These are phyloP conservation scores for Nylanderia fulva DNA, from an alignment of 1,140 invertebrate genomes.

Conservation along the genomic window DNA sequence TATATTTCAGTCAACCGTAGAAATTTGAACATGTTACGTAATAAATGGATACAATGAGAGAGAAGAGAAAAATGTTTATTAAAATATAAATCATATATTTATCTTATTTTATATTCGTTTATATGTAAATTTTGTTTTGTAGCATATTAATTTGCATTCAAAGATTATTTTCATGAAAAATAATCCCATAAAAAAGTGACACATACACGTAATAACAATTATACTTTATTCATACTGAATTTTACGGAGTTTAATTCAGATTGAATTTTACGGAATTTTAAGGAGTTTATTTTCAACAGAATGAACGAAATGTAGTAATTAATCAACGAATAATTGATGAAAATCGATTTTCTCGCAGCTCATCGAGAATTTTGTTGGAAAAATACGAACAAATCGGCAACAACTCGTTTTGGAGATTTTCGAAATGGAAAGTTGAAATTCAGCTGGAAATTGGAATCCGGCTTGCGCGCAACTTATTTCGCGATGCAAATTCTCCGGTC, in stretches of 20 bases:
- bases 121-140: neutral
- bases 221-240: neutral
- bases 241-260: too few relatives aligned
- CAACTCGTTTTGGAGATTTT: neutral
- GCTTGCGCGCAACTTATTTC: constrained; percentile 25
- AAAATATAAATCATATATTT: neutral
- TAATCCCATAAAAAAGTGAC: neutral
- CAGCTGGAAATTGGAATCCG: constrained; percentile 3
- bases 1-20: neutral
- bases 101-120: neutral
- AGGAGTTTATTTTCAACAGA: neutral
- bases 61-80: neutral
- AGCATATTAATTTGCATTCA: neutral
- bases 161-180: neutral
- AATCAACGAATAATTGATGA: neutral
- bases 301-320: neutral
- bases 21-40: neutral
- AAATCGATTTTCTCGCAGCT: neutral
- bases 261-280: neutral
- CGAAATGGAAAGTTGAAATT: neutral
- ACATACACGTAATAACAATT: neutral
- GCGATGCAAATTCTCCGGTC: constrained; percentile 40
- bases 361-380: neutral
- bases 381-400: neutral
- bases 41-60: neutral